Base-by-base conservation (phyloP, 1,140 invertebrate genomes). In the Brachionus rubens region DNA sequence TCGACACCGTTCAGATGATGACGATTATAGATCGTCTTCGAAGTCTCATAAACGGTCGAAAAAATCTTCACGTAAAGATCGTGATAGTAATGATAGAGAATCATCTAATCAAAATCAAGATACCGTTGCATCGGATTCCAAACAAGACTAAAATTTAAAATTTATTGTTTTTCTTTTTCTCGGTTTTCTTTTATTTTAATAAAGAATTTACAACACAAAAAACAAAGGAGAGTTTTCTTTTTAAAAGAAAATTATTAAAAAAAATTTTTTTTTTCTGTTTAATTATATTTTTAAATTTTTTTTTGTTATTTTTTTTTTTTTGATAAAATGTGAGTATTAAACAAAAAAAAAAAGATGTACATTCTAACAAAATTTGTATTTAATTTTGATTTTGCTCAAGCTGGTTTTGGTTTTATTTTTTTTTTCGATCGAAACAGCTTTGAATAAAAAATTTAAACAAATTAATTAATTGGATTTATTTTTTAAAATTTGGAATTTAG, bases 11-110 rank as follows among this genome's bases (percentile, higher is more conserved):
- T 72, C 68, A 16, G 68, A 72, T 33, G 68, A 72, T 6, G 68
- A 72, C 33, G 68, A 72, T 46, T 72, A 72, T 28, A 28, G 68
- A 47, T 50, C 46, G 24, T 72, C 68, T 36, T 50, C 43, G 2
- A 65, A 65, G 43, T 50, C 68, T 10, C 46, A 54, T 30, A 48
- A 54, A 16, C 28, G 68, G 1, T 72, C 68, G 21, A 72, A 72
- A 72, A 72, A 72, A 50, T 50, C 68, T 4, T 72, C 68, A 36
- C 68, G 68, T 1, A 72, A 72, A n/a, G 68, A 72, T 24, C 46
- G 68, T 50, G 68, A 72, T 28, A 72, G 68, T 16, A 48, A 72
- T 48, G 68, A 72, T 36, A 47, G 68, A 48, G 68, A 72, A 72
- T 48, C 28, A 24, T 72, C 68, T 40, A 50, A 33, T 50, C 30